Conservation (phyloP, 2,888 invertebrate genomes). For the Flexamia atlantica region DNA sequence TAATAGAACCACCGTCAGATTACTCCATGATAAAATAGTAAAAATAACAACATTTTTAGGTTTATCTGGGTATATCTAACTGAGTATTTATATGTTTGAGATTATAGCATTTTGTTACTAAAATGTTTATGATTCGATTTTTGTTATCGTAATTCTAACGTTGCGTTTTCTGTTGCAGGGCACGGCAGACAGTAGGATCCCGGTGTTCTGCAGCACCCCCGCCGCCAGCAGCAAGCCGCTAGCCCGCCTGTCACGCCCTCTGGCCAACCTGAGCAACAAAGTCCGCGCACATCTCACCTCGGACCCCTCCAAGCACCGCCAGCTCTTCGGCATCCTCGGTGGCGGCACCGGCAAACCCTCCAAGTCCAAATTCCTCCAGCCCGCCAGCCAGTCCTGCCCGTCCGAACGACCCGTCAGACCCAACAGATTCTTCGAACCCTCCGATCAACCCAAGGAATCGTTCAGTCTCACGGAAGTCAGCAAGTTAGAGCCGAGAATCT, state of each 20-base stretch:
- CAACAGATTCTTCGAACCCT: slow-evolving; percentile 66
- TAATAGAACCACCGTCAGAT: too few relatives aligned
- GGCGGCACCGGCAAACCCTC: slow-evolving; percentile 59
- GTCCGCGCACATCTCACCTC: slow-evolving; percentile 70
- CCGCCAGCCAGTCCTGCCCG: slow-evolving; percentile 75
- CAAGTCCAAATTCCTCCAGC: slow-evolving; percentile 57
- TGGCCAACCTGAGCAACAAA: slow-evolving; percentile 70
- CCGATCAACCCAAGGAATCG: slow-evolving; percentile 65
- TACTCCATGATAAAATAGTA: too few relatives aligned
- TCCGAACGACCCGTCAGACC: slow-evolving; percentile 65
- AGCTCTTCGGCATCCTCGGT: slow-evolving; percentile 62
- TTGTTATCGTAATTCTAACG: not conserved
- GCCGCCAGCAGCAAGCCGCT: too few relatives aligned
- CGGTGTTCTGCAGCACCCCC: slow-evolving; percentile 67
- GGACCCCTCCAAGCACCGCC: slow-evolving; percentile 54
- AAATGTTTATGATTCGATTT: too few relatives aligned
- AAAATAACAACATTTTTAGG: too few relatives aligned
- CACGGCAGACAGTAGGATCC: slow-evolving; percentile 71
- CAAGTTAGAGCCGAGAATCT: slow-evolving; percentile 46
- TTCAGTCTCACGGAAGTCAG: slow-evolving; percentile 64
- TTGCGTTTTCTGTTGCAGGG: slow-evolving; percentile 69
- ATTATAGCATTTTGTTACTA: too few relatives aligned
- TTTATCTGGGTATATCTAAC: too few relatives aligned
- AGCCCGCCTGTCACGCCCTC: slow-evolving; percentile 68
- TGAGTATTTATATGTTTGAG: too few relatives aligned